phyloP scores from a whole-genome alignment of 1,140 invertebrate species.

The Aphaenogaster ashmeadi region DNA sequence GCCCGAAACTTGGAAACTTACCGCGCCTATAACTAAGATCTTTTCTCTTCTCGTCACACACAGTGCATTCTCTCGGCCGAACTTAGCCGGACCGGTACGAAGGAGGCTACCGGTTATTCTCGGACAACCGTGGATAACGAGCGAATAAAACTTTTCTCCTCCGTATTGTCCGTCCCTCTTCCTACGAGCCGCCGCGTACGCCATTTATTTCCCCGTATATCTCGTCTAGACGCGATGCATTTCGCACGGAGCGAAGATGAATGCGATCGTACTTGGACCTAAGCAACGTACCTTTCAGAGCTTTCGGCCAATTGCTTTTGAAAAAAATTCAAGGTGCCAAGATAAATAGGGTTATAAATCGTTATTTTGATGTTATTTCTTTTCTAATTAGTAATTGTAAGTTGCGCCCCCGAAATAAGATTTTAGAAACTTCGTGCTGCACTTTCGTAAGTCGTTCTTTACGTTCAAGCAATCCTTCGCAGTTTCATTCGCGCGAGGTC shows the following conservation, averaged over 20 bases:
- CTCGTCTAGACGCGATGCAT: conserved; percentile 47
- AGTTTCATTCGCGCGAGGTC: conserved; percentile 24
- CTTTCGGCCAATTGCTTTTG: conserved; percentile 12
- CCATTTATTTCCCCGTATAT: conserved; percentile 52
- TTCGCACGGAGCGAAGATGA: conserved; percentile 31
- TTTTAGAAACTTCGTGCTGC: neutral
- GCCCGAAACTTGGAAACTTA: conserved; percentile 55
- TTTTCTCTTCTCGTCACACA: conserved; percentile 65
- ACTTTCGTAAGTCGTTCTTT: neutral
- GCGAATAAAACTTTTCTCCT: conserved; percentile 70
- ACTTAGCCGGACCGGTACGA: conserved; percentile 40
- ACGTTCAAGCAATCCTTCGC: neutral
- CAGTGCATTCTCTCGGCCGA: conserved; percentile 51
- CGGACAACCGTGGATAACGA: conserved; percentile 73
- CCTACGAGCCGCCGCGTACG: conserved; percentile 11
- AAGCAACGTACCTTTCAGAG: neutral
- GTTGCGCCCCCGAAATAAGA: neutral
- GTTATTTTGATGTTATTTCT: neutral
- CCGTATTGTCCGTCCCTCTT: conserved; percentile 39
- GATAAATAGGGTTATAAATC: neutral
- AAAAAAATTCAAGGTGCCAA: neutral
- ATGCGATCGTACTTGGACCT: neutral
- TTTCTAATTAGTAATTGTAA: neutral
- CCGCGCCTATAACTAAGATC: conserved; percentile 73
- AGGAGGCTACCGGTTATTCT: conserved; percentile 66